Percentiles rank a stretch among this genome's conserved stretches.
These are phyloP conservation scores for Cercopithecus diana DNA, from an alignment of 2,797 vertebrate species.

Conservation along the genomic window DNA sequence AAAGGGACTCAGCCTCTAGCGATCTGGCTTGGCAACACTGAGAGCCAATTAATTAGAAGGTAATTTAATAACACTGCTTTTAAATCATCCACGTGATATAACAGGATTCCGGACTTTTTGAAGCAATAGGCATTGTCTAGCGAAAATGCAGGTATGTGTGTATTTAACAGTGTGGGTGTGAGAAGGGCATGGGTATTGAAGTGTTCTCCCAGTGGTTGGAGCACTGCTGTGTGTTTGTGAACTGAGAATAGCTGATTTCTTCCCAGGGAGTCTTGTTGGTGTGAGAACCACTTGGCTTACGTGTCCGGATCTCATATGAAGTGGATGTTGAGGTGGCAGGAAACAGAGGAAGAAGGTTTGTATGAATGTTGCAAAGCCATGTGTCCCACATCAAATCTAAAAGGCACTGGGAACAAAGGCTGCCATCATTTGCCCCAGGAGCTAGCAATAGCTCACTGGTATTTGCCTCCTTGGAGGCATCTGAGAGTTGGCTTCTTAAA, in stretches of 20 bases:
- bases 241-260: background rate
- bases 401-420: background rate
- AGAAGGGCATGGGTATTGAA: background rate
- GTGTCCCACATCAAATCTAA: background rate
- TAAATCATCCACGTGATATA: conserved; percentile 7
- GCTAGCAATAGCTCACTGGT: background rate
- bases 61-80: conserved; percentile 57
- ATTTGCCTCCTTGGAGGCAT: background rate
- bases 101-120: background rate
- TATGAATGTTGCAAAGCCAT: background rate
- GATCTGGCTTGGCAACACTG: conserved; percentile 64
- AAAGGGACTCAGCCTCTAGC: conserved; percentile 48
- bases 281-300: background rate
- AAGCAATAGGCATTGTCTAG: background rate
- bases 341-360: background rate
- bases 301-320: background rate
- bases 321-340: background rate
- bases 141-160: background rate
- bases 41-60: conserved; percentile 72
- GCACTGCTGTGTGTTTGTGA: background rate
- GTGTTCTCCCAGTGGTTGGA: background rate
- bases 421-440: background rate
- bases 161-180: background rate
- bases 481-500: background rate
- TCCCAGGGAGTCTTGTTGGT: background rate